Evolutionary conservation across 2,888 invertebrate genomes (phyloP), one percentile per base, ranked within the genome.

Genomic region (Tineola bisselliella): DNA sequence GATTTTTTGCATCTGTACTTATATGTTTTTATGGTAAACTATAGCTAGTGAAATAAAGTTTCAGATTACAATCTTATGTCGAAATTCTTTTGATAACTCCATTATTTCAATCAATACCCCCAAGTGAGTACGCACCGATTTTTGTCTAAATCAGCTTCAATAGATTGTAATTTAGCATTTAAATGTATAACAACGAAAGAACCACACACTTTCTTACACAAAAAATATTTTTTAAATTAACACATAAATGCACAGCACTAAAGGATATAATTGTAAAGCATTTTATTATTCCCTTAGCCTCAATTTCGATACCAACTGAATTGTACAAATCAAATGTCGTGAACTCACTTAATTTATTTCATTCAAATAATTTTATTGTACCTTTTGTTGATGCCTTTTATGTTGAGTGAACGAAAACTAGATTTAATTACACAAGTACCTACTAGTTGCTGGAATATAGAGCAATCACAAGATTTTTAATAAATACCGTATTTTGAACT

Each of bases 291-390:
- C 48, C 48, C 48, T 48, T 48, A 48, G 48, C 48, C 48, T 15
- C 3, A 48, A 48, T 48, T 18, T 54, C 25, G 18, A 54, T 54
- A 54, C 25, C 54, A 54, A 54, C 18, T 54, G 54, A 48, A 48
- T 54, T 25, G 25, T 54, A 54, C 25, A 54, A 54, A 54, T 54
- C 54, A 54, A 54, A 54, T 25, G 54, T 54, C 54, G 25, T 54
- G 54, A 54, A 54, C 54, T 54, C 48, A 17, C 13, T 48, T 48
- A 48, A 48, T 48, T 54, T 54, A 54, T 54, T 48, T 54, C 25
- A 54, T 25, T 54, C 19, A 25, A 25, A 54, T 54, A 38, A 38
- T 38, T 38, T 38, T 38, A 38, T 38, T 38, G 38, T 38, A 38
- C 38, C 38, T 38, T 38, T 54, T 54, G 54, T 54, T 54, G 19